A percentile compares a stretch with the other conserved stretches of the same genome.
phyloP scores from a whole-genome alignment of 2,797 vertebrate species.

The Mormyrops boulengeri region DNA sequence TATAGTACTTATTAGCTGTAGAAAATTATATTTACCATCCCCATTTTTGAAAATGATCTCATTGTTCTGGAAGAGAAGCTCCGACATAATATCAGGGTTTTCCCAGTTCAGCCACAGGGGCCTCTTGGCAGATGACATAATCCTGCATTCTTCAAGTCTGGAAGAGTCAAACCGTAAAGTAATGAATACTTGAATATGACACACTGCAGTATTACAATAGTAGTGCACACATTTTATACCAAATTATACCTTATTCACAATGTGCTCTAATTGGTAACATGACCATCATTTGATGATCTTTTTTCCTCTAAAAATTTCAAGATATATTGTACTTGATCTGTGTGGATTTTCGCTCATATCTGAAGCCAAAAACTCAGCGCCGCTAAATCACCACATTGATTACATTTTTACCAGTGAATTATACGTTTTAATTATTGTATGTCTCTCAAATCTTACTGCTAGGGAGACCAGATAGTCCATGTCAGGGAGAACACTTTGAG shows the following conservation, averaged over 20 bases:
- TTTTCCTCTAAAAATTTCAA: background rate
- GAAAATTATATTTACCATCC: constrained; percentile 69
- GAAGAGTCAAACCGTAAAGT: constrained; percentile 4
- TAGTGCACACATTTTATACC: background rate
- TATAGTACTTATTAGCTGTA: background rate
- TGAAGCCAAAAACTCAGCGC: background rate
- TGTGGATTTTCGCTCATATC: background rate
- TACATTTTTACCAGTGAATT: background rate
- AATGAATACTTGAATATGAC: background rate
- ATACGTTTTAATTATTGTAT: background rate
- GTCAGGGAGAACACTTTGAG: background rate
- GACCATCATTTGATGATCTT: background rate
- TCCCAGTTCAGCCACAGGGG: constrained; percentile 97
- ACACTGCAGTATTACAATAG: background rate
- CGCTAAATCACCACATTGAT: background rate
- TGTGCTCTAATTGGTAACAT: background rate
- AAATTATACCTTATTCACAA: background rate
- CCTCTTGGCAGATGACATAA: constrained; percentile 97
- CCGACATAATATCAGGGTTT: constrained; percentile 98
- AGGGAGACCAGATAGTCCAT: background rate
- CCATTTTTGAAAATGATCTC: constrained; percentile 99
- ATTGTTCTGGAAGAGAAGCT: constrained; percentile 94
- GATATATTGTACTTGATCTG: background rate
- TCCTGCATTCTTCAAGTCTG: constrained; percentile 95
- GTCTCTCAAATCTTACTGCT: background rate